A percentile compares a stretch with the other conserved stretches of the same genome.
Evolutionary conservation across 2,797 vertebrate genomes (phyloP).

Genomic region (Pangasius krempfi): DNA sequence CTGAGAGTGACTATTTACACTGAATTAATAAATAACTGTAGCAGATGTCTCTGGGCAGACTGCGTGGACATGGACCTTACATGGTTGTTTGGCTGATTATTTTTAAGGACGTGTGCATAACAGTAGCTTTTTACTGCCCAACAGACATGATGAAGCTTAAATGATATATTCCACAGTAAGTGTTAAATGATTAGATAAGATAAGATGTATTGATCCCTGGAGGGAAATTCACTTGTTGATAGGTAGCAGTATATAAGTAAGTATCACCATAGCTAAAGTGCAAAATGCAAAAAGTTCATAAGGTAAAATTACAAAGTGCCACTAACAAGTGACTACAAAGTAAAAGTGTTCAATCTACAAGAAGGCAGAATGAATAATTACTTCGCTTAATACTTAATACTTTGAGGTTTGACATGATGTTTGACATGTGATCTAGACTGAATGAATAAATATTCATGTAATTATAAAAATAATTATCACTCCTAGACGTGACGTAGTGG

Average conservation of each 20-base stretch:
- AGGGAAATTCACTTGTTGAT: neutral
- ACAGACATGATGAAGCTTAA: neutral
- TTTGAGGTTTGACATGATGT: neutral
- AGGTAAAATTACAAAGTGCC: neutral
- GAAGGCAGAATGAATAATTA: neutral
- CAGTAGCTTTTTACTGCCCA: too few relatives aligned
- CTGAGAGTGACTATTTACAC: neutral
- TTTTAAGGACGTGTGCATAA: neutral
- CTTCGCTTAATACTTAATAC: neutral
- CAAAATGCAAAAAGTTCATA: neutral
- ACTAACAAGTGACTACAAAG: neutral
- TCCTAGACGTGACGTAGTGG: neutral
- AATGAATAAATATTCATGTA: neutral
- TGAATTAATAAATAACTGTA: neutral
- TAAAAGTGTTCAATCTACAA: neutral
- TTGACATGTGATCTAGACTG: neutral
- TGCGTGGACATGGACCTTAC: neutral
- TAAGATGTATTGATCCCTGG: neutral
- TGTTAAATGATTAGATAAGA: neutral
- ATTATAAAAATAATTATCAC: neutral
- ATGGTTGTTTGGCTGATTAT: neutral
- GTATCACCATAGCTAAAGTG: neutral
- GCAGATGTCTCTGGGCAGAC: slow-evolving; percentile 3
- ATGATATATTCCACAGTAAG: neutral
- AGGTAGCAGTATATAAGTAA: neutral